These are phyloP conservation scores for Enteromius afrohamiltoni DNA, from an alignment of 2,797 vertebrate species.

Conservation along the genomic window DNA sequence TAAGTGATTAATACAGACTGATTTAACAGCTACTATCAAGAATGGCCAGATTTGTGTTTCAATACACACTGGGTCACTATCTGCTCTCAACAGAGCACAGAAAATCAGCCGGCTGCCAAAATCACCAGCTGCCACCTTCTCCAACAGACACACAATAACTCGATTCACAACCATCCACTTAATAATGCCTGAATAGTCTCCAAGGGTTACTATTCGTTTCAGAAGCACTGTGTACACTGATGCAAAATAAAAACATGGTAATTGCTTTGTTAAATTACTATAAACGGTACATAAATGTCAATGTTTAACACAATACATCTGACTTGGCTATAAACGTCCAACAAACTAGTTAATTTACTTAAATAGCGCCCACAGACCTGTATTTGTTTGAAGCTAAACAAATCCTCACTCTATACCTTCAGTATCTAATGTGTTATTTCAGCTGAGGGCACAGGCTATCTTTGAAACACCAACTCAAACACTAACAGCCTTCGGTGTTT, in stretches of 20 bases:
- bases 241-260: neutral
- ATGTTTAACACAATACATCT: neutral
- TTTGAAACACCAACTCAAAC: constrained; percentile 40
- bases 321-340: neutral
- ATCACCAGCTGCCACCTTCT: constrained; percentile 77
- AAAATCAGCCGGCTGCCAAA: constrained; percentile 66
- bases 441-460: constrained; percentile 43
- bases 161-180: constrained; percentile 68
- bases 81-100: constrained; percentile 49
- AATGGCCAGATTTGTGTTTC: constrained; percentile 37
- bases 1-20: constrained; percentile 33
- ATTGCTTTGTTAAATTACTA: neutral
- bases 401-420: neutral
- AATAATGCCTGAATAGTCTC: constrained; percentile 43
- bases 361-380: neutral
- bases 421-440: constrained; percentile 22
- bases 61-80: constrained; percentile 51
- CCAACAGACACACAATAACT: constrained; percentile 73
- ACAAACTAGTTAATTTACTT: neutral
- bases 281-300: constrained; percentile 14
- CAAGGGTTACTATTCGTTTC: constrained; percentile 9
- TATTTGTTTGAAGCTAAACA: constrained; percentile 1
- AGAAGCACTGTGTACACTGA: constrained; percentile 24
- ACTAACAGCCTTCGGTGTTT: constrained; percentile 19
- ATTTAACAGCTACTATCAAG: constrained; percentile 18